phyloP scores from a whole-genome alignment of 2,113 vertebrate species.

The Tachycineta bicolor region DNA sequence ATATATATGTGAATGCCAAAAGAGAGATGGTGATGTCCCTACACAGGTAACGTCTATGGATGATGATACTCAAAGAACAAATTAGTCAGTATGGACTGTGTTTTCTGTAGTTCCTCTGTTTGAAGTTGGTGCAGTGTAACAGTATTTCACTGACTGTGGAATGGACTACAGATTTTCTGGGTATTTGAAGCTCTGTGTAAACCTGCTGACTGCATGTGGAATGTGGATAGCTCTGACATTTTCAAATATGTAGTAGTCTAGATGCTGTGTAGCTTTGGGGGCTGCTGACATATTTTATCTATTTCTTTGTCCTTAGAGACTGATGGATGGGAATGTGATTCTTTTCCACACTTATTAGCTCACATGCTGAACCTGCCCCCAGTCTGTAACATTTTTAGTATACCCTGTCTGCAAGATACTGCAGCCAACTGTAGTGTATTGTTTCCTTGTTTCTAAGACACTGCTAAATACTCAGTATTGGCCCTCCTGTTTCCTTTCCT shows the following conservation, averaged over 20 bases:
- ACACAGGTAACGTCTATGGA: background rate
- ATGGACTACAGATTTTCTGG: background rate
- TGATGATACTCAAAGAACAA: background rate
- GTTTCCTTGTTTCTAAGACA: background rate
- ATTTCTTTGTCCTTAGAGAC: background rate
- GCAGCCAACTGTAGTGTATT: background rate
- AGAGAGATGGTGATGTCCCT: background rate
- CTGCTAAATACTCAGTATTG: background rate
- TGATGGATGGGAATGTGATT: constrained; percentile 5
- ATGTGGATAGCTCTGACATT: constrained; percentile 7
- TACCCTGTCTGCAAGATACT: background rate
- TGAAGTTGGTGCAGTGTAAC: background rate
- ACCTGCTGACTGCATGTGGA: background rate
- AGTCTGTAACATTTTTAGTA: background rate
- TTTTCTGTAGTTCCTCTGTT: background rate
- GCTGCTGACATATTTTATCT: constrained; percentile 19
- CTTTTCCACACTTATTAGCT: background rate
- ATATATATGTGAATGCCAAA: background rate
- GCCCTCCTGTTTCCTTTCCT: background rate
- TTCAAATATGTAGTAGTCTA: background rate
- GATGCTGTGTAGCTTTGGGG: background rate
- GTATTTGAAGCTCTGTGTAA: background rate
- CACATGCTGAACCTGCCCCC: background rate
- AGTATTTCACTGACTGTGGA: background rate
- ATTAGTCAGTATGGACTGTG: background rate